Percentiles rank a stretch among this genome's conserved stretches.
These are phyloP conservation scores for Drosophila equinoxialis DNA, from an alignment of 1,140 invertebrate species.

Conservation along the genomic window DNA sequence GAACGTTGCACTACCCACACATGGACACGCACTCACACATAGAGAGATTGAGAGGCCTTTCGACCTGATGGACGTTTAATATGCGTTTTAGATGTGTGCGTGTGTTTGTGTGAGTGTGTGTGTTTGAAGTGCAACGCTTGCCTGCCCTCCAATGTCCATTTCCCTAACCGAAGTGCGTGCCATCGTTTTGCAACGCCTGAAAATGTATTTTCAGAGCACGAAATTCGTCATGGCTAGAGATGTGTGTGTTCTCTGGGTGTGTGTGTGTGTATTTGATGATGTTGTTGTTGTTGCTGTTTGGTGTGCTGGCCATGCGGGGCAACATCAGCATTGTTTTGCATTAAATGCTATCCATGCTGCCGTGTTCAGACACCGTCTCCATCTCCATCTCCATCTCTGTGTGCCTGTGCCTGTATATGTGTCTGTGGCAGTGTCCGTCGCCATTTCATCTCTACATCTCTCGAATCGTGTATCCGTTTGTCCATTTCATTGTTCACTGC, in stretches of 20 bases:
- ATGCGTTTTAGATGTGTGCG: slow-evolving; percentile 64
- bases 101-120: slow-evolving; percentile 26
- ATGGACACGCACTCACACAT: slow-evolving; percentile 1
- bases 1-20: slow-evolving; percentile 47
- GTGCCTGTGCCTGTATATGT: not conserved
- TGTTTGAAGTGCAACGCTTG: slow-evolving; percentile 52
- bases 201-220: slow-evolving; percentile 53
- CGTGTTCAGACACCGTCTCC: slow-evolving; percentile 45
- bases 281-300: slow-evolving; percentile 35
- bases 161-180: slow-evolving; percentile 47
- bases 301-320: slow-evolving; percentile 11
- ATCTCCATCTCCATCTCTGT: not conserved
- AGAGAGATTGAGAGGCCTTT: not conserved
- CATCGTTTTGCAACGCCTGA: slow-evolving; percentile 73
- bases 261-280: not conserved
- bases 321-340: slow-evolving; percentile 63
- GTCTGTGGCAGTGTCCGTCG: not conserved
- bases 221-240: slow-evolving; percentile 69
- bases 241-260: slow-evolving; percentile 25
- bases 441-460: not conserved
- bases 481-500: slow-evolving; percentile 34
- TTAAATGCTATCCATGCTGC: slow-evolving; percentile 72
- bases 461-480: not conserved
- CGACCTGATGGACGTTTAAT: slow-evolving; percentile 72
- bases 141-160: slow-evolving; percentile 18